Base-by-base conservation (phyloP, 2,888 invertebrate genomes). In the Archips crataeganus region DNA sequence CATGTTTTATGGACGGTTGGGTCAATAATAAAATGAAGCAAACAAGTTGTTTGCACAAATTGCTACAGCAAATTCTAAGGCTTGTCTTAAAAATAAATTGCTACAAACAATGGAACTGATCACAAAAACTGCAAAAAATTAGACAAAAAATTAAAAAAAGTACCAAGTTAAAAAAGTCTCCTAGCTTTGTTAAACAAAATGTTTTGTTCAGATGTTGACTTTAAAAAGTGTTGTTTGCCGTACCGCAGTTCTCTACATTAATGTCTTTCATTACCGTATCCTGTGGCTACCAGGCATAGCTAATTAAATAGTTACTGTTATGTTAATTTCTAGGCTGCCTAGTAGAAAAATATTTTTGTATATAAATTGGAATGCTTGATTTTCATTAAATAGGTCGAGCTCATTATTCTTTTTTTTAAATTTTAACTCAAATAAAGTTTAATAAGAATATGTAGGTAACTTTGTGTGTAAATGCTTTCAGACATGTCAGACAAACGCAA, bases 1-100 rank as follows among this genome's bases (percentile, higher is more conserved):
- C 75, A 75, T 75, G 77, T 84, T 87, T 90, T 88, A 89, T 87
- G 88, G 80, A 80, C 78, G 79, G 82, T 84, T 84, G 81, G 79
- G 79, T 84, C 79, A 81, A 78, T 78, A 82, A 84, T 80, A 81
- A 86, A 84, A 82, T 71, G 71, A 80, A 80, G 76, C 78, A 79
- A 78, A 76, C 78, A 79, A 78, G 80, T 87, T 87, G 84, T 90
- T 92, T 93, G 92, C 89, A 86, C 91, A 92, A 91, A 89, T 90
- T 90, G 89, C 84, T 82, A 85, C 83, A 82, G 82, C 84, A 79
- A 84, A 83, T 82, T 83, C 82, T 80, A 81, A 80, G 77, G 76
- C 78, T 65, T 68, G 75, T 75, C 78, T 81, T 79, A 80, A 79
- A 77, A 72, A n/a, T 34, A 42, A 64, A 32, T 61, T 36, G 66